Conservation (phyloP, 2,888 invertebrate genomes). For the Acleris literana region DNA sequence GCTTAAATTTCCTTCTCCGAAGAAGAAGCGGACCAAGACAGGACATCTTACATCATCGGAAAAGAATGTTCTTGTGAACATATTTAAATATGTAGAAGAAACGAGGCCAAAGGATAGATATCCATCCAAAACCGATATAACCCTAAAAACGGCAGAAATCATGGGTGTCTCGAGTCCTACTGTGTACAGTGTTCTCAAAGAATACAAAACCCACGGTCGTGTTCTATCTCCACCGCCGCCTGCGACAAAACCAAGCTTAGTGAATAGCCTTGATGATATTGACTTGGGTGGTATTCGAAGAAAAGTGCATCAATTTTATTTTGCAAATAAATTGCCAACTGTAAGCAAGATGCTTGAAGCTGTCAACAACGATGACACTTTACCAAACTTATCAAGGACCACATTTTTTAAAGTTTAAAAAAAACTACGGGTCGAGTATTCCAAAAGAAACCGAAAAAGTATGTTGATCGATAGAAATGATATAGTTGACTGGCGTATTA, state of each 20-base stretch:
- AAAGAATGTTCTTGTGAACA: too few relatives aligned
- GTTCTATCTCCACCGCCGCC: conserved; percentile 15
- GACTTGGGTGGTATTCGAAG: conserved; percentile 7
- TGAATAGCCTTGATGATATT: conserved; percentile 5
- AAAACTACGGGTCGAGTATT: conserved; percentile 19
- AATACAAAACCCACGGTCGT: conserved; percentile 14
- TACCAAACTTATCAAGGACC: not conserved
- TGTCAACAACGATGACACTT: not conserved
- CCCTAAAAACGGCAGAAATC: conserved; percentile 14
- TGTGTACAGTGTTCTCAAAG: conserved; percentile 18
- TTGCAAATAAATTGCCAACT: conserved; percentile 9
- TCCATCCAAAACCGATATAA: not conserved
- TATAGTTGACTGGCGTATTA: conserved; percentile 6
- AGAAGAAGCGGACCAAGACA: too few relatives aligned
- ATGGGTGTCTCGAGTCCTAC: conserved; percentile 20
- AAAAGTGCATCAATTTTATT: conserved; percentile 7
- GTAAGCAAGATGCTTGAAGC: not conserved
- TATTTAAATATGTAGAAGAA: too few relatives aligned
- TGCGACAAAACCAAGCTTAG: conserved; percentile 9
- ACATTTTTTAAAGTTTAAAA: conserved; percentile 13
- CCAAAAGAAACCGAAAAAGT: conserved; percentile 23
- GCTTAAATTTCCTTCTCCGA: too few relatives aligned
- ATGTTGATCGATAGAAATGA: conserved; percentile 18
- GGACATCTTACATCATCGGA: too few relatives aligned
- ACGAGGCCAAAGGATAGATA: not conserved